Evolutionary conservation across 2,888 invertebrate genomes (phyloP), one percentile per base, ranked within the genome.

Genomic region (Pardosa pseudoannulata): DNA sequence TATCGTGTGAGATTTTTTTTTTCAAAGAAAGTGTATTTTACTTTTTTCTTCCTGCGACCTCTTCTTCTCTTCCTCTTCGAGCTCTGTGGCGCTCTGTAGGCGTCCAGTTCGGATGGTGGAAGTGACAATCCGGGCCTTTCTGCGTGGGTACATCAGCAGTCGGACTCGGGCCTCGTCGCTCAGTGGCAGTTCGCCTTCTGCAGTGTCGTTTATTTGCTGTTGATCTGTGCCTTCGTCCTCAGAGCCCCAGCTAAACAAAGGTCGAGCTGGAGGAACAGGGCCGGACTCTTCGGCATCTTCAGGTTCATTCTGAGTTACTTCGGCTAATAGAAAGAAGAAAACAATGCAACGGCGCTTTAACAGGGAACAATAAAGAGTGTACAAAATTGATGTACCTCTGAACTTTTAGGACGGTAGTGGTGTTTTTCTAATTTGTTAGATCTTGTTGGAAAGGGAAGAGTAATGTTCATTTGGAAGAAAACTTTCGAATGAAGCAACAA

Each of bases 1-100:
- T n/a, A n/a, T n/a, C n/a, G n/a, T n/a, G n/a, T n/a, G n/a, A n/a
- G n/a, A n/a, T n/a, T n/a, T n/a, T n/a, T n/a, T n/a, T n/a, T n/a
- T n/a, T n/a, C n/a, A n/a, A n/a, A n/a, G n/a, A n/a, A n/a, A n/a
- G 36, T 36, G 5, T 36, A 7, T 7, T 27, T 70, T 70, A 70
- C 70, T 70, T 70, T 70, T 70, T 13, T 41, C 70, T 16, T 28
- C 70, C 23, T 75, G 50, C 0, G 80, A 73, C 27, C 81, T 27
- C 19, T 71, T 82, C 46, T 32, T 32, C 28, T 83, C 78, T 56
- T 78, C 78, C 2, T 83, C 83, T 39, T 83, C 78, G 23, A 83
- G 31, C 29, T 83, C 73, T n/a, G 72, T 46, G 1, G 71, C 76
- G 32, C 76, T 82, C 32, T 65, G 68, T 0, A 75, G 9, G 23